These are phyloP conservation scores for Ateles fusciceps DNA, from an alignment of 2,797 vertebrate genomes.

Conservation along the genomic window DNA sequence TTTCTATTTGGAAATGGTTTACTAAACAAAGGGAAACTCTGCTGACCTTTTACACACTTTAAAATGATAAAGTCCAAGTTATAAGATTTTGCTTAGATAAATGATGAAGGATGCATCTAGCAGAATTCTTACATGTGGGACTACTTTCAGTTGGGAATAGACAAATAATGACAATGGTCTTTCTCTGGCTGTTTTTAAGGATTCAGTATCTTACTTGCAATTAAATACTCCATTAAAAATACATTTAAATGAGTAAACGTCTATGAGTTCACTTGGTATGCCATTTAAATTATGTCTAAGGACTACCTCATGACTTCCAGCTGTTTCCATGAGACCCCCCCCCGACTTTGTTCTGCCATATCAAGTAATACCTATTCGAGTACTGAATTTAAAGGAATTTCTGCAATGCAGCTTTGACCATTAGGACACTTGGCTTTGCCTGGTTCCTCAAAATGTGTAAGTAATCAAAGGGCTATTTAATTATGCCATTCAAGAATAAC, in stretches of 20 bases:
- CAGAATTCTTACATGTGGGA: background rate
- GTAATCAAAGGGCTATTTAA: background rate
- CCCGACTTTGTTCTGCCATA: background rate
- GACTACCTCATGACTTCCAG: background rate
- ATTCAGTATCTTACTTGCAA: conserved; percentile 16
- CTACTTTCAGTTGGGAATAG: conserved; percentile 1
- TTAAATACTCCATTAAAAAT: conserved; percentile 42
- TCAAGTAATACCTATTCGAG: background rate
- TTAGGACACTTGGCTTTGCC: background rate
- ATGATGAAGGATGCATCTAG: background rate
- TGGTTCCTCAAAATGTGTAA: background rate
- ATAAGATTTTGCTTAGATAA: conserved; percentile 31
- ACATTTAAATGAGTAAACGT: conserved; percentile 19
- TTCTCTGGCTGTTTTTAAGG: conserved; percentile 12
- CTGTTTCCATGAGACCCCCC: conserved; percentile 18
- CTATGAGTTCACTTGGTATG: background rate
- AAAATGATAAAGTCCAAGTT: background rate
- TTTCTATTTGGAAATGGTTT: conserved; percentile 1
- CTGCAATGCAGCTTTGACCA: background rate
- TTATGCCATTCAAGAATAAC: background rate
- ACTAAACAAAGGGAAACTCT: background rate
- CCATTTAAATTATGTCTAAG: conserved; percentile 41
- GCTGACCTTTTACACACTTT: background rate
- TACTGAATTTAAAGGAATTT: conserved; percentile 10
- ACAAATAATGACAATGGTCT: background rate